A percentile compares a stretch with the other conserved stretches of the same genome.
Evolutionary conservation across 2,113 vertebrate genomes (phyloP).

Genomic region (Taurulus bubalis): DNA sequence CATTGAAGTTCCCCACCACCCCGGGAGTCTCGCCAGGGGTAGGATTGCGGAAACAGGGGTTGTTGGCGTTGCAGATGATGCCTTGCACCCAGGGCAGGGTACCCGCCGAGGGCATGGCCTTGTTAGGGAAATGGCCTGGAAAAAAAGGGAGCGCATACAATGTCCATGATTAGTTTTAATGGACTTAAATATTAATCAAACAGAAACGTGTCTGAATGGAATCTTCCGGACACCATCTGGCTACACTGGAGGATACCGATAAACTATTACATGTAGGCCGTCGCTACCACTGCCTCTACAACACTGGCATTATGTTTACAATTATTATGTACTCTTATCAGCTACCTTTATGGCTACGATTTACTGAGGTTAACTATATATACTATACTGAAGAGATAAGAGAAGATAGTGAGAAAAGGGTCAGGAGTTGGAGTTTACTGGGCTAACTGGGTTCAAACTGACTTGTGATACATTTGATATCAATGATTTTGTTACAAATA

Average conservation of each 20-base stretch:
- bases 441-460: background rate
- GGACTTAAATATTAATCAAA: background rate
- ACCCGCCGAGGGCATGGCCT: slow-evolving; percentile 98
- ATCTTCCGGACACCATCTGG: background rate
- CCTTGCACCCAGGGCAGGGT: slow-evolving; percentile 97
- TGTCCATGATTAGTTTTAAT: background rate
- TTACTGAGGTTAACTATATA: slow-evolving; percentile 10
- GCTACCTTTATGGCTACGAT: slow-evolving; percentile 7
- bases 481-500: background rate
- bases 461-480: background rate
- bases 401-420: background rate
- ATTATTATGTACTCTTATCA: slow-evolving; percentile 36
- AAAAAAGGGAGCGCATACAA: slow-evolving; percentile 35
- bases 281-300: background rate
- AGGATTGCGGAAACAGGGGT: slow-evolving; percentile 96
- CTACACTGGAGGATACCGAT: no score
- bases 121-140: slow-evolving; percentile 98
- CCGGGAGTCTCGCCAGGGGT: slow-evolving; percentile 95
- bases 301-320: slow-evolving; percentile 37
- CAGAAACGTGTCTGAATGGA: background rate
- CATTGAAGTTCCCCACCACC: slow-evolving; percentile 95
- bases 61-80: slow-evolving; percentile 98
- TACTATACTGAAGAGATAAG: slow-evolving; percentile 37
- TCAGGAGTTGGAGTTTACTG: slow-evolving; percentile 31
- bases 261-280: background rate